Percentiles rank a stretch among this genome's conserved stretches.
Evolutionary conservation across 2,888 invertebrate species (phyloP).

Genomic region (Netelia fuscicornis): DNA sequence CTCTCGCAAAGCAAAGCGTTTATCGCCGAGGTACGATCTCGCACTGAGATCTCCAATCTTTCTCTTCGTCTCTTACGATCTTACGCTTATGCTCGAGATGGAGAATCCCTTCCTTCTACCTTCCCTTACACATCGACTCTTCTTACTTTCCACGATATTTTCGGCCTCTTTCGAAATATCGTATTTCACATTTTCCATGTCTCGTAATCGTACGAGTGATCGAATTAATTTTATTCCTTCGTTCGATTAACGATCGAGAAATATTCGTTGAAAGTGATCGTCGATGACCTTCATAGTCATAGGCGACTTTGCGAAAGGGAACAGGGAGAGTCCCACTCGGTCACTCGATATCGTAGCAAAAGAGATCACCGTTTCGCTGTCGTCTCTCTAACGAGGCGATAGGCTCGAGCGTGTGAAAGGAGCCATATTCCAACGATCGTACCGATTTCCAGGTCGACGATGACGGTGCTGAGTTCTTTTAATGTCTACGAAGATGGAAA

Average conservation of each 20-base stretch:
- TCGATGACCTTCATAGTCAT: background rate
- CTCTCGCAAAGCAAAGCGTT: conserved; percentile 42
- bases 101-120: conserved; percentile 52
- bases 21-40: conserved; percentile 63
- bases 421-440: conserved; percentile 38
- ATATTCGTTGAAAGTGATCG: no score
- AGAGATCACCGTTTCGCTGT: conserved; percentile 20
- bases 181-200: background rate
- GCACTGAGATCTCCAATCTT: conserved; percentile 53
- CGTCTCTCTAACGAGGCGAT: conserved; percentile 54
- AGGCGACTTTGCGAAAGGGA: background rate
- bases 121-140: conserved; percentile 36
- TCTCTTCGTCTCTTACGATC: conserved; percentile 24
- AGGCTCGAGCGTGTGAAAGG: conserved; percentile 71
- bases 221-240: no score
- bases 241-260: no score
- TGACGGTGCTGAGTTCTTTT: conserved; percentile 52
- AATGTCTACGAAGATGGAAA: conserved; percentile 43
- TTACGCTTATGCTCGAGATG: conserved; percentile 20
- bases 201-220: no score
- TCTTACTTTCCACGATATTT: conserved; percentile 29
- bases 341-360: conserved; percentile 59
- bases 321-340: conserved; percentile 29
- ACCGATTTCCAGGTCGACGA: conserved; percentile 38
- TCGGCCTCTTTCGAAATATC: conserved; percentile 44